Base-by-base conservation (phyloP, 2,888 invertebrate species). In the Tetragnatha montana region DNA sequence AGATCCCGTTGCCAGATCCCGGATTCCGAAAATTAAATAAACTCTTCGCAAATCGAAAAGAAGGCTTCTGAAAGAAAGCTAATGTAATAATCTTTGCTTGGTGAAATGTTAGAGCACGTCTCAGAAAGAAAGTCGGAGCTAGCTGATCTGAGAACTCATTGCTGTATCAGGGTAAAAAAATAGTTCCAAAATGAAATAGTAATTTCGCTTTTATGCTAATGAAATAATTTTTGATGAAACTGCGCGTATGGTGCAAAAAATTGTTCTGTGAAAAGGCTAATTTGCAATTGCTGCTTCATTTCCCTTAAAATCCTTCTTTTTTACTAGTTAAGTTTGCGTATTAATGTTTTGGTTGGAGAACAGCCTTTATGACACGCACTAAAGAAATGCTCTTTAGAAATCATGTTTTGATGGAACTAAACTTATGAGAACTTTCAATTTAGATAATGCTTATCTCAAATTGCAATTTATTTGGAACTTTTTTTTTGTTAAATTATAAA, bases 1-100 rank as follows among this genome's bases (percentile, higher is more conserved):
- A 80, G 49, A 83, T 79, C 73, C 80, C 74, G 80, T 86, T 86
- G 80, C 74, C 80, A 80, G 80, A 73, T 68, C 68, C 74, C 69
- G 80, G 74, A 86, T 80, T 86, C 80, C n/a, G 86, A 86, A 86
- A 86, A 80, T 86, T 74, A 86, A 86, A 86, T 86, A 73, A 86
- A 80, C 60, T 74, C 74, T 71, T 35, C 14, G 19, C 60, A 68
- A 86, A 73, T 86, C 80, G 60, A 60, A 86, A 73, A 86, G 35
- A 10, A 19, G 19, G 35, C 10, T 22, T 80, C 70, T 74, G 80
- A 86, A 81, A 74, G 86, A 81, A 74, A 75, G 68, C 68, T 86
- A 86, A 86, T 80, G 73, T 74, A 86, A 86, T 86, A 79, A 80
- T 60, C 74, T 86, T 74, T 74, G 68, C 80, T 73, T 74, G 79